Evolutionary conservation across 2,888 invertebrate genomes (phyloP).

Genomic region (Drosophila limbata): DNA sequence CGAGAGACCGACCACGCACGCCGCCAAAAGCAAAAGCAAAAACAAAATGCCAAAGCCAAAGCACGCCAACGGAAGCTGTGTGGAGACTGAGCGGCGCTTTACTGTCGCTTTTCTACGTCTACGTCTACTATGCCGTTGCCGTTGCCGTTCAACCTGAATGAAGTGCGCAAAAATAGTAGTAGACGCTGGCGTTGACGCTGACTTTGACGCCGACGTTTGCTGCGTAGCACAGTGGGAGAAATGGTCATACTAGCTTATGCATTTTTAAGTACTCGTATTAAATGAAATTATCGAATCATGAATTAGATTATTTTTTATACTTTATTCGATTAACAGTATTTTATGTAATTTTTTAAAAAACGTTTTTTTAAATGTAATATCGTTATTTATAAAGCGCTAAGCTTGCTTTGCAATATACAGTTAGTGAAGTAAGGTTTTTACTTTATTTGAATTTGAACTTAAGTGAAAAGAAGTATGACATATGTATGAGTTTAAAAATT

Average conservation of each 20-base stretch:
- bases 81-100: slow-evolving; percentile 62
- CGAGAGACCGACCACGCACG: slow-evolving; percentile 50
- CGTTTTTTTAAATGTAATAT: no score
- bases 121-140: slow-evolving; percentile 7
- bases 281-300: not conserved
- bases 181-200: slow-evolving; percentile 8
- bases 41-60: slow-evolving; percentile 24
- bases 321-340: no score
- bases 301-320: no score
- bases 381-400: no score
- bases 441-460: no score
- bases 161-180: slow-evolving; percentile 67
- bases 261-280: not conserved
- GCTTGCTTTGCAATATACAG: no score
- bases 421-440: no score
- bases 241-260: not conserved
- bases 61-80: slow-evolving; percentile 69
- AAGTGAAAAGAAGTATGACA: no score
- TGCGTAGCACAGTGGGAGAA: slow-evolving; percentile 12
- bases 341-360: no score
- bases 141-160: slow-evolving; percentile 51
- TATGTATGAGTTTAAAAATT: no score
- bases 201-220: slow-evolving; percentile 4
- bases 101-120: slow-evolving; percentile 29
- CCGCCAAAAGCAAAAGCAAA: slow-evolving; percentile 41